phyloP scores from a whole-genome alignment of 2,888 invertebrate genomes.

The Heliconius cydno region DNA sequence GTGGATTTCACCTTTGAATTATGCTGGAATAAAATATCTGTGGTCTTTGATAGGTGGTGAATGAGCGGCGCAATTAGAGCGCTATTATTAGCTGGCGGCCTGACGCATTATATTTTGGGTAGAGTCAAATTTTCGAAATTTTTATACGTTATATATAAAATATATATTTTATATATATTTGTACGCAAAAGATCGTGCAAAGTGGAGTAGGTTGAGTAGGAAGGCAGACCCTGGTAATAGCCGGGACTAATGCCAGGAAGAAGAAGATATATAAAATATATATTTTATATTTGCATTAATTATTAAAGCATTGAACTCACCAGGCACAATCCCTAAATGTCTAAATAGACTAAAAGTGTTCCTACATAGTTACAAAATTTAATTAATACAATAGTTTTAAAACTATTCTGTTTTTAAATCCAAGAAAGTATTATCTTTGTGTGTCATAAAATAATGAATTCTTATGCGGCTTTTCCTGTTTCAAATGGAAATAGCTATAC shows the following conservation, averaged over 20 bases:
- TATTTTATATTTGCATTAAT: too few species aligned
- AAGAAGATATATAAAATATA: too few species aligned
- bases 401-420: not conserved
- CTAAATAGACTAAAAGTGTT: too few species aligned
- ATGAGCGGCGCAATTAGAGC: constrained; percentile 17
- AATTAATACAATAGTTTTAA: not conserved
- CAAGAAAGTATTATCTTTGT: not conserved
- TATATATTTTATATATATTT: too few species aligned
- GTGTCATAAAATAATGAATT: not conserved
- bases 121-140: not conserved
- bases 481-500: not conserved
- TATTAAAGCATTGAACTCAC: too few species aligned
- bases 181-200: too few species aligned
- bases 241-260: too few species aligned
- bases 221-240: too few species aligned
- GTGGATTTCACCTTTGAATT: constrained; percentile 39
- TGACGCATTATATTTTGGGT: constrained; percentile 3
- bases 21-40: constrained; percentile 30
- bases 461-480: not conserved
- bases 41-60: constrained; percentile 23
- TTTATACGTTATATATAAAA: too few species aligned
- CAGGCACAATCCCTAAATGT: too few species aligned
- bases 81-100: not conserved
- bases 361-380: too few species aligned
- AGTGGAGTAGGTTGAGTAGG: too few species aligned